Percentiles rank a stretch among this genome's conserved stretches.
phyloP scores from a whole-genome alignment of 2,888 invertebrate species.

The Oscheius sp. region DNA sequence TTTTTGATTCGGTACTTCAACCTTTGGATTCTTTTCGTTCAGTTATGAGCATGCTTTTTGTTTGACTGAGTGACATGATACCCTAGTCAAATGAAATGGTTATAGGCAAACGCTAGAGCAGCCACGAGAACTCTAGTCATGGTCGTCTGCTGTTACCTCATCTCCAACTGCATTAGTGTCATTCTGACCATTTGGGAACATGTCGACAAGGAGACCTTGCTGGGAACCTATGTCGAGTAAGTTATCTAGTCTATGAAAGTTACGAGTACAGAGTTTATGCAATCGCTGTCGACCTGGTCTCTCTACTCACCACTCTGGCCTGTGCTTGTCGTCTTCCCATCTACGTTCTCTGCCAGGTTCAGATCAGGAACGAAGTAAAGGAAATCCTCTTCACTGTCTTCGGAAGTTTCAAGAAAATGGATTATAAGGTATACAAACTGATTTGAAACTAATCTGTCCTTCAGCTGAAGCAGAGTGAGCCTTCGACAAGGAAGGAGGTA shows the following conservation, averaged over 20 bases:
- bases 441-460: neutral
- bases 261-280: slow-evolving; percentile 61
- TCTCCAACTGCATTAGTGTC: slow-evolving; percentile 70
- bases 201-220: slow-evolving; percentile 57
- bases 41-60: neutral
- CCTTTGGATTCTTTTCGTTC: neutral
- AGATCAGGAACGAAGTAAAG: slow-evolving; percentile 55
- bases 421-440: slow-evolving; percentile 44
- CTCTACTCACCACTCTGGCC: slow-evolving; percentile 67
- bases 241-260: slow-evolving; percentile 19
- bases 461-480: slow-evolving; percentile 14
- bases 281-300: slow-evolving; percentile 66
- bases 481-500: neutral
- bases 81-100: neutral
- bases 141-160: slow-evolving; percentile 68
- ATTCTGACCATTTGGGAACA: slow-evolving; percentile 68
- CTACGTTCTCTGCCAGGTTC: slow-evolving; percentile 63
- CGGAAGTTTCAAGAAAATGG: slow-evolving; percentile 39
- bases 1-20: too few relatives aligned
- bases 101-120: slow-evolving; percentile 61
- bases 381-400: slow-evolving; percentile 42
- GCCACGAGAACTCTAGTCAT: slow-evolving; percentile 71
- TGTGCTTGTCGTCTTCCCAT: slow-evolving; percentile 71
- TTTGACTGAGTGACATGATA: too few relatives aligned
- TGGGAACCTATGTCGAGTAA: slow-evolving; percentile 43